phyloP scores from a whole-genome alignment of 2,113 vertebrate genomes.

The Excalfactoria chinensis region DNA sequence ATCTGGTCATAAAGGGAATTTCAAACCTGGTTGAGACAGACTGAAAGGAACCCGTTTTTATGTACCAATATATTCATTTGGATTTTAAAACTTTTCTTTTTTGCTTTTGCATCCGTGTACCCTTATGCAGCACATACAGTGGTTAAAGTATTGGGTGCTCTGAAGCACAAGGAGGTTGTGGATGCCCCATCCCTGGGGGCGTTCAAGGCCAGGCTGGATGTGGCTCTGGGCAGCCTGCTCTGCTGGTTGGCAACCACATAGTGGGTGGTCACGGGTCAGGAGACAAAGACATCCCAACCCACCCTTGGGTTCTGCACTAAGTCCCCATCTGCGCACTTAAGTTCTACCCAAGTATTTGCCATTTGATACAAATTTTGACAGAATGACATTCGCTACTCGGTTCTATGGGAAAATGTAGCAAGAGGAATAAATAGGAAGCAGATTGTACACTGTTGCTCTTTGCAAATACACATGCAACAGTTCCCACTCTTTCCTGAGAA shows the following conservation, averaged over 20 bases:
- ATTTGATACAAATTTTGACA: not conserved
- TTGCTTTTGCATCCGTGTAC: not conserved
- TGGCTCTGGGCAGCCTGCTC: too few species aligned
- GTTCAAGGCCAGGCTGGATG: too few species aligned
- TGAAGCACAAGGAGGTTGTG: not conserved
- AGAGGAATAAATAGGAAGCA: conserved; percentile 9
- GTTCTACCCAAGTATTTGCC: not conserved
- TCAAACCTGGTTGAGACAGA: not conserved
- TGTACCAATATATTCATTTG: not conserved
- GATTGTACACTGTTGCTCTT: not conserved
- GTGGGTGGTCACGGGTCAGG: not conserved
- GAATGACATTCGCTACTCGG: not conserved
- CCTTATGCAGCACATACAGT: not conserved
- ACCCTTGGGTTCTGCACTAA: not conserved
- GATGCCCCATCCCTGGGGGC: too few species aligned
- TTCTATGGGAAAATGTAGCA: not conserved
- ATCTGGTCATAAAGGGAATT: not conserved
- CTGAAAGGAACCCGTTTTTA: not conserved
- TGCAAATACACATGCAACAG: not conserved
- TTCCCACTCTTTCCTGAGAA: not conserved
- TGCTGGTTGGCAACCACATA: too few species aligned
- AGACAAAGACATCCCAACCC: not conserved
- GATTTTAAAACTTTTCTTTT: not conserved
- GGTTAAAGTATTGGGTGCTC: not conserved
- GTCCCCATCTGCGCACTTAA: not conserved